Evolutionary conservation across 2,797 vertebrate species (phyloP).

Genomic region (Natrix natrix): DNA sequence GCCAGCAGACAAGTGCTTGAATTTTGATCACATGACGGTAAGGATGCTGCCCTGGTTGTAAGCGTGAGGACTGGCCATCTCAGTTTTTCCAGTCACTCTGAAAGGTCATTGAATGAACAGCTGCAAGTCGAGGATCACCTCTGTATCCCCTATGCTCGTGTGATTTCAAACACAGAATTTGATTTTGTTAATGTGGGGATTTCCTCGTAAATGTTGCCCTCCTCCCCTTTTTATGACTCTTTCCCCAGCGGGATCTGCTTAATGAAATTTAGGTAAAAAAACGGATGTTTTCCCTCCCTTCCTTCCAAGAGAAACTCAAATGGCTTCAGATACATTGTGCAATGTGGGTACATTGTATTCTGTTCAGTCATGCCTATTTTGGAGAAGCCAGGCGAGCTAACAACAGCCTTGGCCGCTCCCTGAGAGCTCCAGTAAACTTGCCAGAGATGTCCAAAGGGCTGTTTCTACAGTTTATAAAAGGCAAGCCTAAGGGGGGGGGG

Average conservation of each 20-base stretch:
- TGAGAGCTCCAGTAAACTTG: not conserved
- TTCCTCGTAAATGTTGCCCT: not conserved
- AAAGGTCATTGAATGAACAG: not conserved
- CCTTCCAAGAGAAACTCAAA: not conserved
- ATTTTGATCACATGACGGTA: not conserved
- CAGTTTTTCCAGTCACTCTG: not conserved
- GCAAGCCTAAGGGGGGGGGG: not conserved
- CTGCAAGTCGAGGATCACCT: not conserved
- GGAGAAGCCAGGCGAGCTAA: not conserved
- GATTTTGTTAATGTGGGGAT: not conserved
- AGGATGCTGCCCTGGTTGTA: not conserved
- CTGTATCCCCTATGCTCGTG: not conserved
- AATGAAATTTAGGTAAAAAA: not conserved
- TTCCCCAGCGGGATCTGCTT: no score
- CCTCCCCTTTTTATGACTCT: not conserved
- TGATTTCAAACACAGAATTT: not conserved
- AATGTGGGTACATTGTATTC: not conserved
- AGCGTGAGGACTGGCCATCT: not conserved
- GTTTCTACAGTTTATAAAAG: not conserved
- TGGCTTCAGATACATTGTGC: not conserved
- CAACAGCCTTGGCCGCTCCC: not conserved
- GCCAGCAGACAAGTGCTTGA: not conserved
- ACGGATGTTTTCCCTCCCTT: not conserved
- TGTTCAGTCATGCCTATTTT: not conserved
- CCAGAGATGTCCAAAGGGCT: not conserved